These are phyloP conservation scores for Megaceryle maxima DNA, from an alignment of 2,113 vertebrate genomes.

Conservation along the genomic window DNA sequence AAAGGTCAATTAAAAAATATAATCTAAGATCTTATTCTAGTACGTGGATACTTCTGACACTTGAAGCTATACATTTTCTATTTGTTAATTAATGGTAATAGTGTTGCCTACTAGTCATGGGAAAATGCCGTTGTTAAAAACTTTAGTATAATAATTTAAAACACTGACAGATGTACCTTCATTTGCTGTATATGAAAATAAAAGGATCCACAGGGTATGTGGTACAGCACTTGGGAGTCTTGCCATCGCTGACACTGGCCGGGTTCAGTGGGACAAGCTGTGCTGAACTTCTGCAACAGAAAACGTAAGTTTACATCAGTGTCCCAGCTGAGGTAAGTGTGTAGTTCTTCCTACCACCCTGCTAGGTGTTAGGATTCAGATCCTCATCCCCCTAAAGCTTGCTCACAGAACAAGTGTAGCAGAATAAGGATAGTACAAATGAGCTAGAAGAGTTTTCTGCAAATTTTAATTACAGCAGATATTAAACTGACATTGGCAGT, in stretches of 20 bases:
- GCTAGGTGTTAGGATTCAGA: not conserved
- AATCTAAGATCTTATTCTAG: not conserved
- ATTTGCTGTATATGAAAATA: not conserved
- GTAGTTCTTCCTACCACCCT: not conserved
- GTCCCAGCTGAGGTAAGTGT: not conserved
- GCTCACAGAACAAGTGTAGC: not conserved
- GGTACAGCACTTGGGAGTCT: not conserved
- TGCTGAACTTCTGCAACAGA: slow-evolving; percentile 18
- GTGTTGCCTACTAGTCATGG: not conserved
- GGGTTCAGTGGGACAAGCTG: not conserved
- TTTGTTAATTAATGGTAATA: not conserved
- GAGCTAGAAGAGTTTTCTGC: not conserved
- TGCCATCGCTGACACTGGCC: not conserved
- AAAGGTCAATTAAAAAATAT: not conserved
- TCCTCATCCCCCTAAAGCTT: not conserved
- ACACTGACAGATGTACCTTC: not conserved
- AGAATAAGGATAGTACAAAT: not conserved
- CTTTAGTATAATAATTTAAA: not conserved
- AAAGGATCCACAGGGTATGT: not conserved
- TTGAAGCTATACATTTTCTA: not conserved
- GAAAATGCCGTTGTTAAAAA: not conserved
- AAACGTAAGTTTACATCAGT: not conserved
- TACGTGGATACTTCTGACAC: not conserved
- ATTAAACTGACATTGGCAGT: not conserved
- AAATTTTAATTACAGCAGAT: not conserved